These are phyloP conservation scores for Melanargia galathea DNA, from an alignment of 2,888 invertebrate species.

Conservation along the genomic window DNA sequence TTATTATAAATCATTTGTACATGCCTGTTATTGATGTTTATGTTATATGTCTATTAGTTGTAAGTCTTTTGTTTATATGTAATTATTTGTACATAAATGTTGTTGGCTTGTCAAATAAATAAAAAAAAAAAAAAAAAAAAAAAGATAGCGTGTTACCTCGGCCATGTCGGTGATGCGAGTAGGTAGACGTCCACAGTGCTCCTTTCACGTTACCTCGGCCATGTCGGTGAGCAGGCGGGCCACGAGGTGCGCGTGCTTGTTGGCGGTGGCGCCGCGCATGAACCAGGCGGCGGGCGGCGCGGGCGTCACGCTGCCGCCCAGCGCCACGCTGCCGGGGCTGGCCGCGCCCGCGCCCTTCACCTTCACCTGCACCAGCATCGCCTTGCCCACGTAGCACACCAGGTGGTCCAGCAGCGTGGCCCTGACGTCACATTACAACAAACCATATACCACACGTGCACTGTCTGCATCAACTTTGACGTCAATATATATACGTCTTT, in stretches of 20 bases:
- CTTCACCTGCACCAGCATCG: conserved; percentile 94
- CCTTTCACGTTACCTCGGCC: conserved; percentile 94
- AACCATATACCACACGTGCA: not conserved
- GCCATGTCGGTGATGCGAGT: too few species aligned
- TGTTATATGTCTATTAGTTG: too few species aligned
- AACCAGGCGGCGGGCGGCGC: conserved; percentile 86
- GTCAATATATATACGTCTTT: too few species aligned
- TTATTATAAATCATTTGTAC: too few species aligned
- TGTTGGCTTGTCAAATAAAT: too few species aligned
- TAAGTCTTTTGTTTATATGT: too few species aligned
- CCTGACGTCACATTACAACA: conserved; percentile 59
- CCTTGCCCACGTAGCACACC: conserved; percentile 94
- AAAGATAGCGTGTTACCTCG: too few species aligned
- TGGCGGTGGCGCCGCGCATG: conserved; percentile 91
- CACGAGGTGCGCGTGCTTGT: conserved; percentile 93
- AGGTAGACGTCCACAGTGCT: too few species aligned
- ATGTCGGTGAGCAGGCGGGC: conserved; percentile 95
- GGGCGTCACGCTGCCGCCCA: conserved; percentile 74
- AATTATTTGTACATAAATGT: too few species aligned
- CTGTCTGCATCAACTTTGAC: too few species aligned
- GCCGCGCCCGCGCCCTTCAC: conserved; percentile 69
- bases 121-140: too few species aligned
- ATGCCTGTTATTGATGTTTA: too few species aligned
- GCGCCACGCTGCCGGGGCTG: conserved; percentile 74
- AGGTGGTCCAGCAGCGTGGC: conserved; percentile 94